Percentiles rank a stretch among this genome's conserved stretches.
These are phyloP conservation scores for Seira sanloemensis DNA, from an alignment of 2,888 invertebrate genomes.

Conservation along the genomic window DNA sequence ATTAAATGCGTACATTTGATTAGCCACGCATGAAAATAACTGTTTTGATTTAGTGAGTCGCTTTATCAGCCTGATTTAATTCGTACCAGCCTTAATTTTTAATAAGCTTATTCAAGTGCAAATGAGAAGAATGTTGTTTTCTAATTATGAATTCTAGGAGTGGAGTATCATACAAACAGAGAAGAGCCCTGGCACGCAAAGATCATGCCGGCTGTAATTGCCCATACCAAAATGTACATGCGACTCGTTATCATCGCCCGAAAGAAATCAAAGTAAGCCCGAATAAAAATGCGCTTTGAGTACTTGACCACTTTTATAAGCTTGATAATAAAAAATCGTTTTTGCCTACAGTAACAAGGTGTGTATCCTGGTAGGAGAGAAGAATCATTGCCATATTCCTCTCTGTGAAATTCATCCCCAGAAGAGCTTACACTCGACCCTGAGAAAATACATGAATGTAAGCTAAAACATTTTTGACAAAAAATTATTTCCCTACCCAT, in stretches of 20 bases:
- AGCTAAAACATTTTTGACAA: conserved; percentile 71
- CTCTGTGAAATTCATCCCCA: conserved; percentile 91
- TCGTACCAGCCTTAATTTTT: no score
- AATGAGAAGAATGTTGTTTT: no score
- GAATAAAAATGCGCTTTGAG: not conserved
- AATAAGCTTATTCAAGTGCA: not conserved
- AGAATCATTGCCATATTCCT: conserved; percentile 88
- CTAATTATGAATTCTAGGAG: conserved; percentile 45
- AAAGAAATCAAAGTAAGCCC: conserved; percentile 83
- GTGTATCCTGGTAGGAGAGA: conserved; percentile 90
- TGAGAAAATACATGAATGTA: conserved; percentile 91
- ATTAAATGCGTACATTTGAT: not conserved
- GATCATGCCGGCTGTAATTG: conserved; percentile 83
- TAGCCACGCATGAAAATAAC: not conserved
- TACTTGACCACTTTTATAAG: not conserved
- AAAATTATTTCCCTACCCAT: not conserved
- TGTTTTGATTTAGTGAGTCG: not conserved
- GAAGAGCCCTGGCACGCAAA: conserved; percentile 81
- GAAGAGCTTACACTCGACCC: conserved; percentile 89
- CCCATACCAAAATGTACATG: conserved; percentile 85
- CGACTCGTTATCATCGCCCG: conserved; percentile 88
- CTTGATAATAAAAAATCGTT: conserved; percentile 9
- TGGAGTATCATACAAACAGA: conserved; percentile 70
- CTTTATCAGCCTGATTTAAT: not conserved
- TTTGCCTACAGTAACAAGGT: conserved; percentile 81